These are phyloP conservation scores for Nephrotoma guestfalica DNA, from an alignment of 2,888 invertebrate species.

Conservation along the genomic window DNA sequence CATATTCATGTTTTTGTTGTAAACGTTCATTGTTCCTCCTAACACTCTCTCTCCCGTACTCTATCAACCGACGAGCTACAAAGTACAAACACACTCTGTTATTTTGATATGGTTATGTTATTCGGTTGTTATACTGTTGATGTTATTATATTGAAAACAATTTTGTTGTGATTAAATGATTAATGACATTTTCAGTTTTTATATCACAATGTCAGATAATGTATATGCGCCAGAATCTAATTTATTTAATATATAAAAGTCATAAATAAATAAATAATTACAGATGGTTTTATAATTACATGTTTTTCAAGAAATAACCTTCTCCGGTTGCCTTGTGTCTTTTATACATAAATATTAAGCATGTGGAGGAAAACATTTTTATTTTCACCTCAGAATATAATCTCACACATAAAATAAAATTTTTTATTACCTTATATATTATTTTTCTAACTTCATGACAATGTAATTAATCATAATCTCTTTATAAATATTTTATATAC, in stretches of 20 bases:
- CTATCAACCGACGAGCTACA: background rate
- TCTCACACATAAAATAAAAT: background rate
- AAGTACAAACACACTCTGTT: background rate
- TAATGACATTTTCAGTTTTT: background rate
- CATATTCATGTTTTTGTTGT: background rate
- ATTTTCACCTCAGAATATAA: background rate
- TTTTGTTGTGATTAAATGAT: constrained; percentile 3
- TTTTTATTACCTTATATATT: background rate
- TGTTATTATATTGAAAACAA: background rate
- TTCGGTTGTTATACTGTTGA: background rate
- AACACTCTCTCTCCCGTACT: background rate
- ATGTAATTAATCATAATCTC: background rate
- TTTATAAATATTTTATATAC: background rate
- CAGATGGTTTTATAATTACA: background rate
- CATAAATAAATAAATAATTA: background rate
- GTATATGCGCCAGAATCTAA: background rate
- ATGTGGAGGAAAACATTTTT: background rate
- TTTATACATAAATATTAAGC: too few species aligned
- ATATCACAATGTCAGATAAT: background rate
- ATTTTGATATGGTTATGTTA: background rate
- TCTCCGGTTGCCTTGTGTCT: background rate
- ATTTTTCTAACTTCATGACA: background rate
- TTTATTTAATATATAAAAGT: background rate
- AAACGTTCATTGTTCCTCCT: background rate
- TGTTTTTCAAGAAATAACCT: background rate